Evolutionary conservation across 2,888 invertebrate genomes (phyloP), one percentile per base, ranked within the genome.

Genomic region (Bedellia somnulentella): DNA sequence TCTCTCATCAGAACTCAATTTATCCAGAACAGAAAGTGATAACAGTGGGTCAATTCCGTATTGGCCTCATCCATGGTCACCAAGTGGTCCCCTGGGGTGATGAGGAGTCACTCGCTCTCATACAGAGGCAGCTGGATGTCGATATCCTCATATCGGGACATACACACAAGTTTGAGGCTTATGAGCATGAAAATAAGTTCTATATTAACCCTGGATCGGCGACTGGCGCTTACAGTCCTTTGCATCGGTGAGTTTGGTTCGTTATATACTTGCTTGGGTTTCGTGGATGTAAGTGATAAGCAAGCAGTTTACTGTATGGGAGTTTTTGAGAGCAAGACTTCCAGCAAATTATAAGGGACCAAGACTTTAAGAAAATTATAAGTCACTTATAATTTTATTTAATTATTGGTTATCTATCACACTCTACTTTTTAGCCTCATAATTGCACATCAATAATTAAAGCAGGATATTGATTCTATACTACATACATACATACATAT

Each of bases 131-230:
- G 58, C 70, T 99, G 14, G 98, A 99, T 54, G 99, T 99, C 2
- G 99, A 99, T 63, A 97, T 99, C 46, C 78, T 99, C 26, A 98
- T 99, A 52, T 93, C 97, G 0, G 99, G 99, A 0, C 98, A 99
- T 58, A 98, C 98, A 1, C 99, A 99, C 64, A 90, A 93, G 48
- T 98, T 98, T 70, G 95, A 96, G 54, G 97, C 97, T 0, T 96
- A 95, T 45, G 98, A 99, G 57, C 93, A 96, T 73, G 97, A 97
- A 55, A 96, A 93, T 53, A 95, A 96, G 62, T 98, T 99, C 70
- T 99, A 94, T 61, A 96, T 99, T 31, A 99, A 99, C 67, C 99
- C 99, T 3, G 99, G 99, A 5, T 96, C 97, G 3, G 98, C 97
- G 2, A 99, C 99, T 15, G 99, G 99, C 8, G 96, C 99, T 4